These are phyloP conservation scores for Numida meleagris DNA, from an alignment of 2,113 vertebrate genomes.

Conservation along the genomic window DNA sequence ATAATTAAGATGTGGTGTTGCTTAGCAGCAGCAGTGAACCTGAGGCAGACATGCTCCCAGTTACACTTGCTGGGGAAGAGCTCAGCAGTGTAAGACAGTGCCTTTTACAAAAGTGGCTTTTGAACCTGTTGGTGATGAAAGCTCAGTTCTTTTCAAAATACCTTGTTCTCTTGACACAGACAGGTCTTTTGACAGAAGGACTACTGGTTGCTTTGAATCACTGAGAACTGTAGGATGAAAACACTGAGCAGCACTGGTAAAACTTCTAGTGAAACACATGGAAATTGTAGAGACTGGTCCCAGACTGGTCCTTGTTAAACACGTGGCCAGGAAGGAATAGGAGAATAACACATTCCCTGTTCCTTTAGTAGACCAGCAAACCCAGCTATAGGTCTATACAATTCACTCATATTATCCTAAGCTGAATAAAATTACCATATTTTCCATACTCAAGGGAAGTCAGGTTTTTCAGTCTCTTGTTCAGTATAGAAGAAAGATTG, in stretches of 20 bases:
- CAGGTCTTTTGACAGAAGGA: neutral
- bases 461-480: neutral
- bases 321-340: neutral
- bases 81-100: neutral
- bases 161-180: neutral
- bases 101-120: neutral
- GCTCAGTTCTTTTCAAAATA: neutral
- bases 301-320: neutral
- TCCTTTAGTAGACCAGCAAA: neutral
- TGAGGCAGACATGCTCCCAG: neutral
- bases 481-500: neutral
- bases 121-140: neutral
- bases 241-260: neutral
- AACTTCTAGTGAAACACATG: neutral
- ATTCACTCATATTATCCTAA: neutral
- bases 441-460: neutral
- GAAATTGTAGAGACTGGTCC: neutral
- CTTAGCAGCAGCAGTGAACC: slow-evolving; percentile 33
- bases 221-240: neutral
- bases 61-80: slow-evolving; percentile 8
- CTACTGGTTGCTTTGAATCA: neutral
- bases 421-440: neutral
- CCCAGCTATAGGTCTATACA: neutral
- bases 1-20: slow-evolving; percentile 22
- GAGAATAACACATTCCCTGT: neutral